Evolutionary conservation across 2,113 vertebrate genomes (phyloP).

Genomic region (Seriola dumerili): DNA sequence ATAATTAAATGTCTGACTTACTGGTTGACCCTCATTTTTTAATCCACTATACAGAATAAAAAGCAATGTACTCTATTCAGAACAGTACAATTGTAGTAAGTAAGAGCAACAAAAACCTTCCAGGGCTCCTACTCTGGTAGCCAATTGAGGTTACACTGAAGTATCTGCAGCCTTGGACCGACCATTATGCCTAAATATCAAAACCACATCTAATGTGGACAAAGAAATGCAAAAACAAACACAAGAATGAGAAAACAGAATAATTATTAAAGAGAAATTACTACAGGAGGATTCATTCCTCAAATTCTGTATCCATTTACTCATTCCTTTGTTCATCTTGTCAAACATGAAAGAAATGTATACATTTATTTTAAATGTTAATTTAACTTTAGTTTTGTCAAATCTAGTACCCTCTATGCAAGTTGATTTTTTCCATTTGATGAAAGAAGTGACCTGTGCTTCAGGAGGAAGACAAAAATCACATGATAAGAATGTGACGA

Average conservation of each 20-base stretch:
- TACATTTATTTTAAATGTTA: neutral
- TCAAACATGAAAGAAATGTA: neutral
- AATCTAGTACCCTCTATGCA: neutral
- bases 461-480: constrained; percentile 10
- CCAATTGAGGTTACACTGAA: neutral
- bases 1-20: neutral
- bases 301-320: neutral
- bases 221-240: neutral
- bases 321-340: neutral
- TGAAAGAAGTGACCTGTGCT: neutral
- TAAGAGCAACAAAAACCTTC: neutral
- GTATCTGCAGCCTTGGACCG: neutral
- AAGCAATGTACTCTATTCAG: neutral
- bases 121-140: neutral
- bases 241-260: neutral
- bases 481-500: constrained; percentile 34
- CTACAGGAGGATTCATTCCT: neutral
- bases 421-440: neutral
- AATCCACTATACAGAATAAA: constrained; percentile 10
- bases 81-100: neutral
- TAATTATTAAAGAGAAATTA: neutral
- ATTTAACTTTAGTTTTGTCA: neutral
- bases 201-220: neutral
- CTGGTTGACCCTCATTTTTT: neutral
- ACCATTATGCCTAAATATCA: neutral